A percentile compares a stretch with the other conserved stretches of the same genome.
Conservation (phyloP, 2,113 vertebrate genomes). For the Salminus brasiliensis region DNA sequence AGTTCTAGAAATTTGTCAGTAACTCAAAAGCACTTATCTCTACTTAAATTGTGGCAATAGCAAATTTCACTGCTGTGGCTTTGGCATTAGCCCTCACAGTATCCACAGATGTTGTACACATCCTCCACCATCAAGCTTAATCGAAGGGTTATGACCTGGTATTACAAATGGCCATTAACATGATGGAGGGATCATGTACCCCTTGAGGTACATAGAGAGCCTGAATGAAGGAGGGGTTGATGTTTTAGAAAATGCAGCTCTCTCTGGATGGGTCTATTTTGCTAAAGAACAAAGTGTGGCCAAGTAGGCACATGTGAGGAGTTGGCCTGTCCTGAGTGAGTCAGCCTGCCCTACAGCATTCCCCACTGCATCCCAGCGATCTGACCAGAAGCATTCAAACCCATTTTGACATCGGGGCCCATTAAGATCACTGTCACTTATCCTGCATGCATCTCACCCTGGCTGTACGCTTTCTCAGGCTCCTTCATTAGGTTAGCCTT, state of each 20-base stretch:
- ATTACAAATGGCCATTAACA: not conserved
- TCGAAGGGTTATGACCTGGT: not conserved
- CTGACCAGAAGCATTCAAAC: constrained; percentile 14
- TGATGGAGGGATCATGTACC: not conserved
- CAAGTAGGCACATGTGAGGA: constrained; percentile 8
- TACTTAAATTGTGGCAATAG: too few species aligned
- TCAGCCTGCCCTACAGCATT: constrained; percentile 6
- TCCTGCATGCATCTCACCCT: constrained; percentile 10
- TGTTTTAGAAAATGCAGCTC: not conserved
- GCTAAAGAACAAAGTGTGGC: not conserved
- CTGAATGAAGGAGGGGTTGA: not conserved
- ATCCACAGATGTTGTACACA: not conserved
- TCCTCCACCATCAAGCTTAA: not conserved
- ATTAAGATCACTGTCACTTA: constrained; percentile 36
- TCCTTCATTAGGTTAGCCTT: constrained; percentile 26
- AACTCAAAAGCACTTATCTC: too few species aligned
- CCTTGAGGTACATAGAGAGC: not conserved
- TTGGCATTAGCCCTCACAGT: not conserved
- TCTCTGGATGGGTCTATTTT: not conserved
- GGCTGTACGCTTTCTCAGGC: constrained; percentile 3
- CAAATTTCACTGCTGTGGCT: too few species aligned
- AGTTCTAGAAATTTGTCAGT: too few species aligned
- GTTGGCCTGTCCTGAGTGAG: constrained; percentile 8
- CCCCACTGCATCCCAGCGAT: constrained; percentile 15
- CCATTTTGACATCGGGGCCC: constrained; percentile 16